A percentile compares a stretch with the other conserved stretches of the same genome.
These are phyloP conservation scores for Achatina immaculata DNA, from an alignment of 1,140 invertebrate genomes.

Conservation along the genomic window DNA sequence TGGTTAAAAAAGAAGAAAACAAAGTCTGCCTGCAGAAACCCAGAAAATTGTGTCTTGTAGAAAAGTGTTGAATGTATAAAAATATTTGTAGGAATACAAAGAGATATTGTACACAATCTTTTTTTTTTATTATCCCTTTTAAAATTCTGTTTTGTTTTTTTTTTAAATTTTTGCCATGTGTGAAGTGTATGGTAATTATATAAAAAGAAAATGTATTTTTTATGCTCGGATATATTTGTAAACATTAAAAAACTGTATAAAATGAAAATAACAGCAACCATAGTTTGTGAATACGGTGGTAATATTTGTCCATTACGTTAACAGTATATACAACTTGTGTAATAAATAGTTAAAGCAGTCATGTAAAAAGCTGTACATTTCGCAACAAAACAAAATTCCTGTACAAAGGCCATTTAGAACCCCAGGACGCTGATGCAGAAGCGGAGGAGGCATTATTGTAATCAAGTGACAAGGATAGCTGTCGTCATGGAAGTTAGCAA, in stretches of 20 bases:
- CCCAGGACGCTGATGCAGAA: too few relatives aligned
- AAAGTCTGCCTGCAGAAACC: too few relatives aligned
- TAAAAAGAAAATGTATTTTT: background rate
- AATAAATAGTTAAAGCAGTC: background rate
- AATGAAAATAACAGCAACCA: background rate
- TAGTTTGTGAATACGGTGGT: slow-evolving; percentile 3
- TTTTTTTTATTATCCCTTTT: too few relatives aligned
- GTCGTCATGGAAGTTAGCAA: too few relatives aligned
- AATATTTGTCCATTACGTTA: background rate
- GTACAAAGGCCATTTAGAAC: background rate
- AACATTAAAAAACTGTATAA: background rate
- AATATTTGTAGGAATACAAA: too few relatives aligned
- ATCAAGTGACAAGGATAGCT: too few relatives aligned
- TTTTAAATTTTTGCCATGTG: background rate
- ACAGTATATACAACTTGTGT: background rate
- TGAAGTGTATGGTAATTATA: background rate
- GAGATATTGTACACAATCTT: too few relatives aligned
- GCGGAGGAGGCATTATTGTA: too few relatives aligned
- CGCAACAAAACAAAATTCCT: background rate
- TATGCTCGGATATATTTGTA: background rate
- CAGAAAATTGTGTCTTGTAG: too few relatives aligned
- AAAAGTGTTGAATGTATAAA: too few relatives aligned
- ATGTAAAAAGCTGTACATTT: slow-evolving; percentile 6
- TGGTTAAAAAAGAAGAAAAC: too few relatives aligned
- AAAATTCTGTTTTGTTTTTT: too few relatives aligned